phyloP scores from a whole-genome alignment of 2,797 vertebrate species.

The Graptemys geographica region DNA sequence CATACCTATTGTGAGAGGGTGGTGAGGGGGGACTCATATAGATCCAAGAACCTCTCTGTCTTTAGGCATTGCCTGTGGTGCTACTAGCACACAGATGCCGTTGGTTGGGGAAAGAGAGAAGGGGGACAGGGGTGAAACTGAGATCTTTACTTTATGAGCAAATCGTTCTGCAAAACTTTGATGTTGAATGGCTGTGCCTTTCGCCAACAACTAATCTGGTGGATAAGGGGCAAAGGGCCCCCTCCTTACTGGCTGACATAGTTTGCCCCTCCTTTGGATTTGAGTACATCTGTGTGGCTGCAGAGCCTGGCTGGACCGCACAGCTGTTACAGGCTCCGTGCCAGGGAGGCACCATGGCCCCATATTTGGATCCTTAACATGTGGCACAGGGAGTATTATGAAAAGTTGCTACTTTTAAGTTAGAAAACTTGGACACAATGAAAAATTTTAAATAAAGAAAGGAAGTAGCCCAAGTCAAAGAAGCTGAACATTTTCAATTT shows the following conservation, averaged over 20 bases:
- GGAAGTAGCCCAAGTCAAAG: neutral
- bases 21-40: neutral
- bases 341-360: neutral
- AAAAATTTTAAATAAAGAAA: neutral
- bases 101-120: neutral
- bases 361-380: neutral
- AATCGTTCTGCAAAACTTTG: neutral
- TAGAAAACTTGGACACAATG: neutral
- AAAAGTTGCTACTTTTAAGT: conserved; percentile 6
- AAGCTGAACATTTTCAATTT: neutral
- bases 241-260: neutral
- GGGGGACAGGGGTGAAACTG: neutral
- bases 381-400: neutral
- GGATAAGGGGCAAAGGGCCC: neutral
- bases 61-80: neutral
- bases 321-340: neutral
- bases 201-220: neutral
- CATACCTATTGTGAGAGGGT: neutral
- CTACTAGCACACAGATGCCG: neutral
- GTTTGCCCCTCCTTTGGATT: neutral
- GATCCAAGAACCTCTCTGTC: neutral
- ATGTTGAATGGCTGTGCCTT: neutral
- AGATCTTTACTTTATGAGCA: neutral
- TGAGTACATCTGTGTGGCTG: neutral
- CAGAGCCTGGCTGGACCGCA: neutral